Evolutionary conservation across 2,797 vertebrate genomes (phyloP), one percentile per base, ranked within the genome.

Genomic region (Xenentodon cancila): DNA sequence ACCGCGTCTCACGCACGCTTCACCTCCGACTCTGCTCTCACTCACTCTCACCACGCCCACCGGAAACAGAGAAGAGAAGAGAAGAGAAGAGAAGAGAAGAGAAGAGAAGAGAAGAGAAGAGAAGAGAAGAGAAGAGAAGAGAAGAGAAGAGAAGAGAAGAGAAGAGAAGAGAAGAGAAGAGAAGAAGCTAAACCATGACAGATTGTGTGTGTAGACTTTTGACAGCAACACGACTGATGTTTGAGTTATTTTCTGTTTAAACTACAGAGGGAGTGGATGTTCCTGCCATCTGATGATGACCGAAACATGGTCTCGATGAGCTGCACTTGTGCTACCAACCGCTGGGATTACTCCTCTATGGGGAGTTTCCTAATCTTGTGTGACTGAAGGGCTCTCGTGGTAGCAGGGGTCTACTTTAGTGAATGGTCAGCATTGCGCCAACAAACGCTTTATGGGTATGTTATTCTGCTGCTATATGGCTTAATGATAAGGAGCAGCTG

Each of bases 401-500:
- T 88, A 91, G 91, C 85, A 71, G 63, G 55, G 70, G 50, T 71
- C 58, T 37, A 64, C 60, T 71, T 75, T 90, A 89, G 82, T 91
- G 79, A 89, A 90, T 81, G 72, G 61, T 52, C 49, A 21, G 64
- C 63, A 59, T 64, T 73, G 83, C 71, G 74, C 80, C 92, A 93
- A 91, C 86, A 90, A 90, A 90, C 81, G 21, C 57, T 15, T 5
- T 59, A 5, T 40, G 5, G 43, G 50, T 61, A 50, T 88, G 87
- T 91, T 92, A 87, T 88, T 89, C 74, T 60, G 84, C 61, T 88
- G 85, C 91, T 71, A 71, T 81, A 89, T 75, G 69, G 46, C 55
- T 67, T 1, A 1, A 42, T 56, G 68, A 81, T 79, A 81, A 88
- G 52, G 65, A 83, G 52, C 53, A 20, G 55, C 71, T 79, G 16